Percentiles rank a stretch among this genome's conserved stretches.
Evolutionary conservation across 2,797 vertebrate genomes (phyloP).

Genomic region (Alauda arvensis): DNA sequence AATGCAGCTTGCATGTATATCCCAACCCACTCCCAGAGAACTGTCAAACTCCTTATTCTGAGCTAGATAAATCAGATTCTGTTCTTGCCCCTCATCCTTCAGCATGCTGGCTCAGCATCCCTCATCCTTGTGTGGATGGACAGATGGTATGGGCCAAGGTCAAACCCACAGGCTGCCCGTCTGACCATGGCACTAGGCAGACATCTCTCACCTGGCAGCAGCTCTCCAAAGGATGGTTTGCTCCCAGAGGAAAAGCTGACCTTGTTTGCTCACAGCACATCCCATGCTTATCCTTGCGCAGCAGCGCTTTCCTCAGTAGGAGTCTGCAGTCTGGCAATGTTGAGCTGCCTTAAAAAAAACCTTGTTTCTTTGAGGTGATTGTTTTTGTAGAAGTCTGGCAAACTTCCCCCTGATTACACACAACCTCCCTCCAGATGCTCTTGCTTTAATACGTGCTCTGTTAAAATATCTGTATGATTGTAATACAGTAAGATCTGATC

Average conservation of each 20-base stretch:
- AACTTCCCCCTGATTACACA: neutral
- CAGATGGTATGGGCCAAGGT: neutral
- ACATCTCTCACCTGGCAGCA: neutral
- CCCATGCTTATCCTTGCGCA: neutral
- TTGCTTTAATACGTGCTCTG: neutral
- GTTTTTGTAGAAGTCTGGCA: neutral
- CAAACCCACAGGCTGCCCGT: neutral
- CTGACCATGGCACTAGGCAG: neutral
- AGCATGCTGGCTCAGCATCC: neutral
- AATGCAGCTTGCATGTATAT: neutral
- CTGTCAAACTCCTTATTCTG: neutral
- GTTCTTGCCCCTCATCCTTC: neutral
- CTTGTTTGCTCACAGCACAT: neutral
- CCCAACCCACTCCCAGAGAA: neutral
- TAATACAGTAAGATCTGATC: neutral
- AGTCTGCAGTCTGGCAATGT: neutral
- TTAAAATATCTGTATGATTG: neutral
- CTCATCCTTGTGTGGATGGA: neutral
- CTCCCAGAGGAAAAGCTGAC: neutral
- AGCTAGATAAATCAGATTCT: neutral
- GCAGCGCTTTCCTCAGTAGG: neutral
- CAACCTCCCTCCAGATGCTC: neutral
- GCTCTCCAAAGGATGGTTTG: neutral
- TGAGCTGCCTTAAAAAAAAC: neutral
- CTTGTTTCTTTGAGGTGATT: neutral